Evolutionary conservation across 2,113 vertebrate genomes (phyloP), one percentile per base, ranked within the genome.

Genomic region (Clarias batrachus): DNA sequence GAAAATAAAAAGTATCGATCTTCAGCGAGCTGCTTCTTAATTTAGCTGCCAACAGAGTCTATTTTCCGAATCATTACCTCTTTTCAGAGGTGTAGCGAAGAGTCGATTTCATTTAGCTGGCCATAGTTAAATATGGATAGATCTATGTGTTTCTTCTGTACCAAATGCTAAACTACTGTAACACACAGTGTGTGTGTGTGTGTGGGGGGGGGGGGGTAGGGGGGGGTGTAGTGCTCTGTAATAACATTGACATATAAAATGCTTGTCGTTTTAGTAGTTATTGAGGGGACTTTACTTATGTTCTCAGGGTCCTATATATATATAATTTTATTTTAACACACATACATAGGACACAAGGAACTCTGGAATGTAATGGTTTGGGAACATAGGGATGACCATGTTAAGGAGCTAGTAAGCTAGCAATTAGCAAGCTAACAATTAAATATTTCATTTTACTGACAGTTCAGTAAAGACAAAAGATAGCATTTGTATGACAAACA

Each of bases 11-110:
- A 21, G 19, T 73, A 86, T 62, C 25, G 85, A 73, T 71, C 54
- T 68, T 25, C 25, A 52, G 65, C 0, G 37, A 48, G 41, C 13
- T 14, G 37, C 65, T 82, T 73, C 65, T 62, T n/a, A 27, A 60
- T 62, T 81, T 62, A 27, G 85, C 56, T 73, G 65, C 23, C 54
- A 73, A 5, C 62, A 56, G 37, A 41, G 57, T 81, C 56, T 73
- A 73, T 73, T 86, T 81, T 73, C 33, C 85, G 76, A 56, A 56
- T 84, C 83, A 41, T 73, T 86, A 48, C 23, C 23, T 86, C 11
- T n/a, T 73, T 63, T 81, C 25, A 54, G 65, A 62, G 66, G 66
- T 37, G 37, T 65, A 41, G 68, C 23, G 19, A 41, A 27, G 33
- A 73, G 63, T 86, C 77, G 25, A 71, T 71, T 71, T 86, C 62